Evolutionary conservation across 2,888 invertebrate genomes (phyloP).

Genomic region (Tolmerus cingulatus): DNA sequence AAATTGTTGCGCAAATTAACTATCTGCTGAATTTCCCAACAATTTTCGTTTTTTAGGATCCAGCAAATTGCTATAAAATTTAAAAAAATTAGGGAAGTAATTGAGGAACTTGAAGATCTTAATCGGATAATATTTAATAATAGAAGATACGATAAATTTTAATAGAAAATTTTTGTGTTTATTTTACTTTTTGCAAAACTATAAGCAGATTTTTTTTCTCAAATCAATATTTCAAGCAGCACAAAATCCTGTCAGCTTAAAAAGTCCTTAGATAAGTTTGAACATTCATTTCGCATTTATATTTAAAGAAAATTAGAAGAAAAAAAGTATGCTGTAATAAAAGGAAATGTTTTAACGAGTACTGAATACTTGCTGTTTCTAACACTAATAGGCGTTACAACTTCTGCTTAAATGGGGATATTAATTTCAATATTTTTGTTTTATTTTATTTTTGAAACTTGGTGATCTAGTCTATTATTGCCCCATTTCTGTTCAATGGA

Average conservation of each 20-base stretch:
- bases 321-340: neutral
- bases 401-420: neutral
- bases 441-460: neutral
- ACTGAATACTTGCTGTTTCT: neutral
- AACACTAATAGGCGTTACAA: neutral
- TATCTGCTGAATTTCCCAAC: neutral
- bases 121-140: neutral
- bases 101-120: neutral
- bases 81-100: neutral
- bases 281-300: neutral
- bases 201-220: neutral
- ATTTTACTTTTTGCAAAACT: neutral
- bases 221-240: neutral
- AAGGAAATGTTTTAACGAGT: no score
- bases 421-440: neutral
- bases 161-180: neutral
- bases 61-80: neutral
- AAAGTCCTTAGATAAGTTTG: neutral
- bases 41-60: neutral
- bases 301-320: neutral
- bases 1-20: neutral
- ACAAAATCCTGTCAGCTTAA: neutral
- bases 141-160: neutral
- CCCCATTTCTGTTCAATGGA: neutral
- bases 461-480: neutral